Evolutionary conservation across 1,140 invertebrate genomes (phyloP), one percentile per base, ranked within the genome.

Genomic region (Ceratosolen fusciceps): DNA sequence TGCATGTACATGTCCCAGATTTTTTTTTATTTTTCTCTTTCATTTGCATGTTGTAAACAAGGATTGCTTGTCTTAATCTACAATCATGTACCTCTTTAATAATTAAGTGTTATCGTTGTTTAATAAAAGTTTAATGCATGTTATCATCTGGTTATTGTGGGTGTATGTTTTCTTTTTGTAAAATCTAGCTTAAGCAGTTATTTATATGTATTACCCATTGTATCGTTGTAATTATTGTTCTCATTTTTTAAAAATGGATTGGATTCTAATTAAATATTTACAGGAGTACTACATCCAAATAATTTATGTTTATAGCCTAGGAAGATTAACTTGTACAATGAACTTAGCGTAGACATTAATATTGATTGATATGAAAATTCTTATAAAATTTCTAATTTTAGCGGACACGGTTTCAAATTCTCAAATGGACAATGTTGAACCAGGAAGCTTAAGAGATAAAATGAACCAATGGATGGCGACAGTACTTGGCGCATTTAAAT

Each of bases 41-140:
- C 47, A 26, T 47, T 58, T 60, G 71, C 72, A 79, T 74, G 71
- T 56, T 79, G 77, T 79, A 79, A 74, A 74, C 77, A 79, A 74
- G 72, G 2, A 37, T 65, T 43, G 24, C 72, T 79, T 79, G 77
- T 74, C 19, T 24, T 49, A 21, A 72, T 7, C 60, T 19, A 65
- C 58, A 67, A 29, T 62, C 26, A 37, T 78, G 76, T 72, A 72
- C 9, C 47, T n/a, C 19, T 47, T 78, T 60, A 37, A 31, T 52
- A n/a, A 39, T 78, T 62, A 72, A 71, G 68, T 62, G 16, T 70
- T 79, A 29, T 67, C 10, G 26, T 68, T 19, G 37, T 52, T 56
- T 54, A 79, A 79, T 79, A 79, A 79, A 78, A 58, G 71, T 79
- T 79, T 72, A 78, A 47, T 39, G 52, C 26, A 49, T 72, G 76